A percentile compares a stretch with the other conserved stretches of the same genome.
Conservation (phyloP, 2,113 vertebrate genomes). For the Parus major region DNA sequence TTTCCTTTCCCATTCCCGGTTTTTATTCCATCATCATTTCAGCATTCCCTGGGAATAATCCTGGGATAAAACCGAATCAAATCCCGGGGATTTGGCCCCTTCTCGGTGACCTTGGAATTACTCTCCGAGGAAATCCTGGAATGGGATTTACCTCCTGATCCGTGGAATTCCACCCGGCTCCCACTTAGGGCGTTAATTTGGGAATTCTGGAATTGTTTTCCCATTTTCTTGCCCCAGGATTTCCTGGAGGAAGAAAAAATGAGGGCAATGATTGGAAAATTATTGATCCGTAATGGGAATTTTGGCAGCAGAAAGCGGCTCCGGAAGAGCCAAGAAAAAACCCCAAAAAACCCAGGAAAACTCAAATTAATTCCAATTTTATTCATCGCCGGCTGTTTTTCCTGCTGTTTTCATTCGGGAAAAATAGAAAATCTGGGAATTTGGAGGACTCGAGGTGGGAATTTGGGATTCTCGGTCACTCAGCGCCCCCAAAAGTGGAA, state of each 20-base stretch:
- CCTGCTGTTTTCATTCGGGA: not conserved
- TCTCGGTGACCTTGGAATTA: slow-evolving; percentile 29
- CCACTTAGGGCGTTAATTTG: not conserved
- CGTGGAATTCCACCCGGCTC: not conserved
- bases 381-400: not conserved
- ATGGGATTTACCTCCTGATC: slow-evolving; percentile 48
- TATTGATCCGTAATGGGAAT: not conserved
- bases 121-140: slow-evolving; percentile 18
- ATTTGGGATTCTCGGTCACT: not conserved
- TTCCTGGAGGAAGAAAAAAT: not conserved
- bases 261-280: not conserved
- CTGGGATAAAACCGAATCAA: slow-evolving; percentile 4
- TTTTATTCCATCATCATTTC: slow-evolving; percentile 12
- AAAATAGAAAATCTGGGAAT: not conserved
- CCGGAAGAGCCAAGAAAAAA: not conserved
- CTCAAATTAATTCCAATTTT: not conserved
- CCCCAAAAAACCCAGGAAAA: not conserved
- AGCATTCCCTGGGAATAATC: not conserved
- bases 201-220: not conserved
- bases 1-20: not conserved
- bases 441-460: not conserved
- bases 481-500: not conserved
- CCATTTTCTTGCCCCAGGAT: not conserved
- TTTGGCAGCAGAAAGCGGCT: not conserved
- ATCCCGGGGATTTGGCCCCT: not conserved